phyloP scores from a whole-genome alignment of 2,888 invertebrate species.

The Mactromeris polynyma region DNA sequence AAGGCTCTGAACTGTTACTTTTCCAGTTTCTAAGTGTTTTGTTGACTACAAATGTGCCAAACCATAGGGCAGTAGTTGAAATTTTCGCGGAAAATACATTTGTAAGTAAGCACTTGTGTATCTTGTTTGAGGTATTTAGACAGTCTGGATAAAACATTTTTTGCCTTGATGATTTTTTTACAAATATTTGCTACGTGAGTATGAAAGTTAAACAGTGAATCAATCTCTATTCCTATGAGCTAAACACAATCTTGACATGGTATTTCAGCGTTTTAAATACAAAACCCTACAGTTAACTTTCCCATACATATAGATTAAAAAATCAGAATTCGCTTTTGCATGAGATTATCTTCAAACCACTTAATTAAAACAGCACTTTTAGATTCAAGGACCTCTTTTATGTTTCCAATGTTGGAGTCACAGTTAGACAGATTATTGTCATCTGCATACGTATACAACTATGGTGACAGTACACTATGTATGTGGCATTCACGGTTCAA shows the following conservation, averaged over 20 bases:
- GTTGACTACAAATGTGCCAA: constrained; percentile 20
- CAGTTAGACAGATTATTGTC: no score
- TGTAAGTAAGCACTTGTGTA: background rate
- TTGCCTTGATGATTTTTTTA: constrained; percentile 12
- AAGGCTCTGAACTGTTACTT: constrained; percentile 24
- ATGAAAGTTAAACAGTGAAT: no score
- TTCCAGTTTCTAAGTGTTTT: constrained; percentile 17
- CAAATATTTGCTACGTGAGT: background rate
- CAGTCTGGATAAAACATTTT: background rate
- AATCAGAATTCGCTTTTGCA: background rate
- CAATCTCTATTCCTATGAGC: no score
- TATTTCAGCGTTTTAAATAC: background rate
- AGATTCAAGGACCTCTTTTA: background rate
- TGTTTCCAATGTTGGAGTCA: no score
- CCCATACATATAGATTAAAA: background rate
- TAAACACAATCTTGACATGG: background rate
- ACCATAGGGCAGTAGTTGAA: constrained; percentile 25
- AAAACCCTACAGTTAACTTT: background rate
- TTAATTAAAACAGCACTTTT: background rate
- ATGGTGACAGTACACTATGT: no score
- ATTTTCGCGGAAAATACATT: constrained; percentile 11
- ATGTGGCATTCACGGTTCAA: no score
- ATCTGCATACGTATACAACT: no score
- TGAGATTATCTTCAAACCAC: background rate
- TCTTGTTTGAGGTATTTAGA: background rate